Percentiles rank a stretch among this genome's conserved stretches.
These are phyloP conservation scores for Epinotia brunnichana DNA, from an alignment of 2,888 invertebrate species.

Conservation along the genomic window DNA sequence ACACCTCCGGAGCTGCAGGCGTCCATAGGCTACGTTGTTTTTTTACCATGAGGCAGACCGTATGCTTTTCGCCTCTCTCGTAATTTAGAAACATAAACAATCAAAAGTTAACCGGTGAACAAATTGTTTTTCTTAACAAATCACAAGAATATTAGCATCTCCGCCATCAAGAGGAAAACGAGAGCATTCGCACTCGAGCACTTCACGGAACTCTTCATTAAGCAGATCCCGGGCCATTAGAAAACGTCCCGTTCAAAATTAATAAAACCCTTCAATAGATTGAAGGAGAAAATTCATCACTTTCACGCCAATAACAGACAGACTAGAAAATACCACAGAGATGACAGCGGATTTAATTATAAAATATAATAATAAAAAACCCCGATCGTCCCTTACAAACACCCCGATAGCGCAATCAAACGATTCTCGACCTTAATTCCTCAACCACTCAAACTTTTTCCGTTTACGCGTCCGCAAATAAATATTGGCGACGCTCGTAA, in stretches of 20 bases:
- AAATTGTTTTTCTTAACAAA: background rate
- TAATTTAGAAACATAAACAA: too few relatives aligned
- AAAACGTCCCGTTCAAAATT: constrained; percentile 57
- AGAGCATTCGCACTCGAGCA: background rate
- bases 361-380: constrained; percentile 80
- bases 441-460: constrained; percentile 46
- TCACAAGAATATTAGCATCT: background rate
- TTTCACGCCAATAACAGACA: constrained; percentile 79
- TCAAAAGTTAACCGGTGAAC: too few relatives aligned
- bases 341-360: constrained; percentile 83
- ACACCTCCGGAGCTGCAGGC: too few relatives aligned
- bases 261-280: constrained; percentile 68
- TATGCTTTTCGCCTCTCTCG: too few relatives aligned
- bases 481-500: constrained; percentile 62
- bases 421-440: constrained; percentile 65
- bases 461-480: constrained; percentile 51
- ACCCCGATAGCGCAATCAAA: constrained; percentile 58
- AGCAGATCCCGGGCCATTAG: constrained; percentile 23
- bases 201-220: constrained; percentile 26
- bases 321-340: constrained; percentile 71
- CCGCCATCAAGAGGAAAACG: constrained; percentile 1
- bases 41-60: too few relatives aligned
- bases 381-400: constrained; percentile 76
- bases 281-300: constrained; percentile 68
- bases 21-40: too few relatives aligned